Percentiles rank a stretch among this genome's conserved stretches.
phyloP scores from a whole-genome alignment of 1,140 invertebrate genomes.

The Cryptotermes secundus region DNA sequence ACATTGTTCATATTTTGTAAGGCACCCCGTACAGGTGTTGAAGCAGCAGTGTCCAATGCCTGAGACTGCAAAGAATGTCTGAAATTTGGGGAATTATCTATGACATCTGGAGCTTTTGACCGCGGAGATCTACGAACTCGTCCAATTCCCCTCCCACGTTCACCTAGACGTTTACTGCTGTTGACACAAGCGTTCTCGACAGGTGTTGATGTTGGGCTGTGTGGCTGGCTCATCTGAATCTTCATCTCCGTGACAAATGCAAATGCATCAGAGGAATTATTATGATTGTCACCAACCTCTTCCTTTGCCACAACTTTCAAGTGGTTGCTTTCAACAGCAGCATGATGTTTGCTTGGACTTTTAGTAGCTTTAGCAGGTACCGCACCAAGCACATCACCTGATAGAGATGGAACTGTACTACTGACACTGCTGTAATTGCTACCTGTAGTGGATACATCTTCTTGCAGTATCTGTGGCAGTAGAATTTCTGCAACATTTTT shows the following conservation, averaged over 20 bases:
- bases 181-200: too few relatives aligned
- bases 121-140: not conserved
- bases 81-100: not conserved
- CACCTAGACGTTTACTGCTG: not conserved
- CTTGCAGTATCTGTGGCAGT: conserved; percentile 28
- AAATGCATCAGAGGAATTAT: not conserved
- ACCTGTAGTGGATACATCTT: conserved; percentile 17
- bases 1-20: not conserved
- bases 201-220: not conserved
- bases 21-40: conserved; percentile 18
- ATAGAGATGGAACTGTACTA: not conserved
- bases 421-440: not conserved
- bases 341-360: not conserved
- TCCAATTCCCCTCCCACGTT: not conserved
- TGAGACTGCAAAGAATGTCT: not conserved
- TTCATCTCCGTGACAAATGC: conserved; percentile 26
- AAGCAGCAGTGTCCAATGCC: not conserved
- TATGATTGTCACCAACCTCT: not conserved
- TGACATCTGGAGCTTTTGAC: not conserved
- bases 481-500: conserved; percentile 30
- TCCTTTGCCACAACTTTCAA: not conserved
- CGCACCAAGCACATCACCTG: not conserved
- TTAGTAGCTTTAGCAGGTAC: not conserved
- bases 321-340: not conserved
- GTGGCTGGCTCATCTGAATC: conserved; percentile 13